phyloP scores from a whole-genome alignment of 2,888 invertebrate species.

The Amiota minor region DNA sequence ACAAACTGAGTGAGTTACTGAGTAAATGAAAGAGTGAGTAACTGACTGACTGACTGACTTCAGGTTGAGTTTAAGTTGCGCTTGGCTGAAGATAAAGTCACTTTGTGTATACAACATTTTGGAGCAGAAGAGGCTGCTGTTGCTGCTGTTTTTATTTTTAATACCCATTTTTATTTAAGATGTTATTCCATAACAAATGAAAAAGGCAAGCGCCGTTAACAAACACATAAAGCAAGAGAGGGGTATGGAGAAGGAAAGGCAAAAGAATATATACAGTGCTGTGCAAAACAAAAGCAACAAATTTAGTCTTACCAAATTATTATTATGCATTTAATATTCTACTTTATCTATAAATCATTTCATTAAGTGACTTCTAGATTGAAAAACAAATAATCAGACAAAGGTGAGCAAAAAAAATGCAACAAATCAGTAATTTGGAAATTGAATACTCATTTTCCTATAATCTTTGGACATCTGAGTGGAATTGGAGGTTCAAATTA shows the following conservation, averaged over 20 bases:
- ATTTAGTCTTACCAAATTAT: no score
- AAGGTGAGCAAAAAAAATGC: no score
- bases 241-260: background rate
- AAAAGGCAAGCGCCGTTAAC: background rate
- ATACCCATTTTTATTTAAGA: constrained; percentile 35
- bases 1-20: background rate
- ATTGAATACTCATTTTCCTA: no score
- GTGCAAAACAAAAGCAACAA: no score
- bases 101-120: constrained; percentile 42
- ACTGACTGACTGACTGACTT: background rate
- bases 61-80: background rate
- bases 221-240: background rate
- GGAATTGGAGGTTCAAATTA: no score
- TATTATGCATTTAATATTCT: no score
- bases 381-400: no score
- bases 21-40: background rate
- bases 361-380: no score
- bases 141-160: background rate
- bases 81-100: constrained; percentile 60
- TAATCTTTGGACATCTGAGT: no score
- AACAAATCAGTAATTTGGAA: no score
- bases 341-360: no score
- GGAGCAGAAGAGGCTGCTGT: background rate
- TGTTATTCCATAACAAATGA: constrained; percentile 54
- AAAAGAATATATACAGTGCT: no score